Evolutionary conservation across 2,888 invertebrate genomes (phyloP), one percentile per base, ranked within the genome.

Genomic region (Amphipyra berbera): DNA sequence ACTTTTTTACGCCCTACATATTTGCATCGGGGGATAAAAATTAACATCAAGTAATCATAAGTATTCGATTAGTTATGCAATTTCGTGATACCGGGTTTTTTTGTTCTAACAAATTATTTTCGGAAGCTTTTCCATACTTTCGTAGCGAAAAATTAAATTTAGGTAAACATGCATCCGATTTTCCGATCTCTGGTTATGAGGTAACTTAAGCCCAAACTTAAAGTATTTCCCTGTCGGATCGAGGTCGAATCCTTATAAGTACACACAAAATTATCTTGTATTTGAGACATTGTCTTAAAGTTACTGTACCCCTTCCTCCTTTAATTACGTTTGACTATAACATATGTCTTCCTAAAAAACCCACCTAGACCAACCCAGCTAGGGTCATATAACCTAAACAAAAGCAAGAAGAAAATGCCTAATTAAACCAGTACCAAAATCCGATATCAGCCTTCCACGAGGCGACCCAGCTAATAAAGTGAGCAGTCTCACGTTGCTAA

Each of bases 401-500:
- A 79, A 73, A 61, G 83, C 87, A 87, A 90, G 87, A 89, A 88
- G 90, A 91, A 92, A 90, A 90, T 85, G 80, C 81, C 90, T 94
- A 92, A 94, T 94, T 94, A 94, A 92, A 90, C 84, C 87, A 88
- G 91, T 88, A 91, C 93, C 92, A 90, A 94, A 94, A 94, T 90
- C 92, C 91, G 93, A 94, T 94, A 93, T 90, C 90, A 85, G 84
- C 74, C 84, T 90, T 88, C 90, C 91, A 91, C 91, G 89, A 92
- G 83, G 83, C 84, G 81, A 85, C 79, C 87, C 87, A 85, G 90
- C 90, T 93, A 93, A 93, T 93, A 94, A 94, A 93, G 89, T 87
- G 89, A 85, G 60, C 60, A 87, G 89, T 92, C 91, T 94, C 94
- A 90, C 89, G 93, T 94, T 94, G 84, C 94, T 95, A 94, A 95